Base-by-base conservation (phyloP, 1,140 invertebrate species). In the Hypsibius dujardini region DNA sequence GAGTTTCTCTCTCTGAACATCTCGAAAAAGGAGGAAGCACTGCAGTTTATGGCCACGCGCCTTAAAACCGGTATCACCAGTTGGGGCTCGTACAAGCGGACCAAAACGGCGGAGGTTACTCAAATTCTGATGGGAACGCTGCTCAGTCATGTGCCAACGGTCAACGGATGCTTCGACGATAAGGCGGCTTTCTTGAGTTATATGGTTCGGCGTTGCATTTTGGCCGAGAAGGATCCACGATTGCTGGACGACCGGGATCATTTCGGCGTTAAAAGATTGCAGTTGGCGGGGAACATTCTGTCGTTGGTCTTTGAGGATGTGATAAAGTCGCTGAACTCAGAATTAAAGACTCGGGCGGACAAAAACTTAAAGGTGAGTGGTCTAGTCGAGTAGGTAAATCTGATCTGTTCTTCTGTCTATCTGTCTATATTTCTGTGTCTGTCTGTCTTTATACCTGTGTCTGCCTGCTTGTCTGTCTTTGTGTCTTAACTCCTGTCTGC, bases 251-350 rank as follows among this genome's bases (percentile, higher is more conserved):
- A 99, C 82, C 85, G 93, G 69, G 96, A 99, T 83, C 98, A 98
- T 81, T 98, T 98, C 80, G 96, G 95, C 72, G 99, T 98, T 78
- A 99, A 99, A 79, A 84, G 95, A 73, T 79, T 99, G 72, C 96
- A 99, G 81, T 81, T 99, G 74, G 95, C 95, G 46, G 96, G 96
- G 0, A 96, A 94, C 1, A 80, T 99, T 28, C 81, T 99, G 0
- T 86, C 94, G 0, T 81, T 99, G 0, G 87, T 99, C 82, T 99
- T 99, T 84, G 95, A 99, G 84, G 96, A 99, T 86, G 82, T 95
- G 14, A 98, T 99, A 77, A 99, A 99, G 82, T 86, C 90, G 76
- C 95, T 95, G 76, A 97, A 97, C 81, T 76, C 77, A 67, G 84
- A 85, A 74, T 80, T 98, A n/a, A 96, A 95, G 81, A 84, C 84